A percentile compares a stretch with the other conserved stretches of the same genome.
Evolutionary conservation across 53 echinoderm and acorn worm genomes (phyloP).

Genomic region (Hippasteria phrygiana): DNA sequence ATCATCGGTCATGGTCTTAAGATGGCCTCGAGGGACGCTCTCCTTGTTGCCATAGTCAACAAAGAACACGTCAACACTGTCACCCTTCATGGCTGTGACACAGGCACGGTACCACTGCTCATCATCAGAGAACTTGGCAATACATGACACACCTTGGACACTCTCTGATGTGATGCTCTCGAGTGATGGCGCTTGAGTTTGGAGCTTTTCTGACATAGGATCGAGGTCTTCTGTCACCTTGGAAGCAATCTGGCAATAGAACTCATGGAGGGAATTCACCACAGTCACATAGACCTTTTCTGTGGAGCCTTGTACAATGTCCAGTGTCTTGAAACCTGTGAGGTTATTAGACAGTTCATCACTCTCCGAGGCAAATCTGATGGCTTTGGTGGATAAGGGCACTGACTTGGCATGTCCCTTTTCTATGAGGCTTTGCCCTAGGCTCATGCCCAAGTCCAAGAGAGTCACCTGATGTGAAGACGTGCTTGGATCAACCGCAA

Average conservation of each 20-base stretch:
- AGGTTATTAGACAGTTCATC: conserved; percentile 9
- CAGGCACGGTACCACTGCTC: conserved; percentile 88
- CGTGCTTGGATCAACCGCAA: conserved; percentile 15
- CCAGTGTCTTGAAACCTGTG: conserved; percentile 21
- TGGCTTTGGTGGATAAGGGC: conserved; percentile 14
- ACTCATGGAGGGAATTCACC: conserved; percentile 50
- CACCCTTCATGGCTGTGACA: conserved; percentile 47
- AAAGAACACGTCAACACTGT: conserved; percentile 68
- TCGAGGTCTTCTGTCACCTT: conserved; percentile 75
- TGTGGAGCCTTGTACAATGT: conserved; percentile 22
- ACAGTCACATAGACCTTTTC: conserved; percentile 59
- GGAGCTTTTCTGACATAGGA: conserved; percentile 64
- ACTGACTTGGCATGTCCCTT: conserved; percentile 61
- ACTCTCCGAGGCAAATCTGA: conserved; percentile 58
- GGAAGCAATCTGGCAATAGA: conserved; percentile 74
- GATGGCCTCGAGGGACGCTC: conserved; percentile 39
- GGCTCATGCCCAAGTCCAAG: conserved; percentile 83
- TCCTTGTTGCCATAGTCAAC: conserved; percentile 91
- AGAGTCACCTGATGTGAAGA: conserved; percentile 63
- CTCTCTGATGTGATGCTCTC: neutral
- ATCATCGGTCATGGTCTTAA: conserved; percentile 73
- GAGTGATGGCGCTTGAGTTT: conserved; percentile 18
- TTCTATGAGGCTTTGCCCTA: conserved; percentile 67
- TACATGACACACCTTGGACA: conserved; percentile 55
- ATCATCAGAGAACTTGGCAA: conserved; percentile 80